Evolutionary conservation across 92 coral and sea anemone genomes (phyloP).

Genomic region (Pocillopora grandis): DNA sequence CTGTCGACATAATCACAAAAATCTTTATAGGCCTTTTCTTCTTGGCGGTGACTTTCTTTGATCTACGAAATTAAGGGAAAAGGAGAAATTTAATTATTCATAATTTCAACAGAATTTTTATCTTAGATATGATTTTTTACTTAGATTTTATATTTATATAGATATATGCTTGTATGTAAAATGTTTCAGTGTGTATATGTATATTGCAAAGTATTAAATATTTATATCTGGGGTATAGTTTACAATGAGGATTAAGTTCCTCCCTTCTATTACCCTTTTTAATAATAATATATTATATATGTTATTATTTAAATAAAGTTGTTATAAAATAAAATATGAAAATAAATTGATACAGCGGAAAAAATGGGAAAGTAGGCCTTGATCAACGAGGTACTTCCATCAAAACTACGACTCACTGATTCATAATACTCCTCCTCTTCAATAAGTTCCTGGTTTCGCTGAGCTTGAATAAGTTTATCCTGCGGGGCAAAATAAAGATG

Average conservation of each 20-base stretch:
- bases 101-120: no score
- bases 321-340: no score
- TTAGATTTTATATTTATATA: no score
- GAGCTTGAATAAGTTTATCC: constrained; percentile 77
- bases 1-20: constrained; percentile 86
- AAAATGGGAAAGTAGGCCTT: not conserved
- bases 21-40: constrained; percentile 85
- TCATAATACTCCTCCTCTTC: constrained; percentile 89
- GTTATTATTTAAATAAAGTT: no score
- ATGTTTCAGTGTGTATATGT: no score
- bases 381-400: not conserved
- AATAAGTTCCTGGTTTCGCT: constrained; percentile 75
- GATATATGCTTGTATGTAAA: no score
- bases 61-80: constrained; percentile 37
- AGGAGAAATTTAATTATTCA: not conserved
- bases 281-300: no score
- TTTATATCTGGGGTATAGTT: no score
- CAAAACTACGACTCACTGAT: constrained; percentile 54
- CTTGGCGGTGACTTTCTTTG: constrained; percentile 89
- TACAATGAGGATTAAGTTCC: no score
- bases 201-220: no score
- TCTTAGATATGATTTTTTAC: no score
- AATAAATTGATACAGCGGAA: not conserved
- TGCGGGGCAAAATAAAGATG: constrained; percentile 7
- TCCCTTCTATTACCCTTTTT: no score